Percentiles rank a stretch among this genome's conserved stretches.
Evolutionary conservation across 2,888 invertebrate genomes (phyloP).

Genomic region (Antitype chi): DNA sequence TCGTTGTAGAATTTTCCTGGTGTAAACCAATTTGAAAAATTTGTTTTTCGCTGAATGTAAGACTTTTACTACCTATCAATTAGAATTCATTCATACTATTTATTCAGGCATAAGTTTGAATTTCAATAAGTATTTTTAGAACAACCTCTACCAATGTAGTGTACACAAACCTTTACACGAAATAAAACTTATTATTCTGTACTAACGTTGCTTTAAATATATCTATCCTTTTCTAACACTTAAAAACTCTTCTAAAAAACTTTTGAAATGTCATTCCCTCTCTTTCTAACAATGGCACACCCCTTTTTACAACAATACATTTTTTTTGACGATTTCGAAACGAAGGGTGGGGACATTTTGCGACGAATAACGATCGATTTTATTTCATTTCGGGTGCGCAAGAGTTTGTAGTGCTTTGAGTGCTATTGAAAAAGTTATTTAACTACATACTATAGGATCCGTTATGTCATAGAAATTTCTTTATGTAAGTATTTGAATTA

Average conservation of each 20-base stretch:
- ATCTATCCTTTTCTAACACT: slow-evolving; percentile 67
- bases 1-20: background rate
- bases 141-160: slow-evolving; percentile 4
- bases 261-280: slow-evolving; percentile 66
- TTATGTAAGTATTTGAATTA: background rate
- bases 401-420: slow-evolving; percentile 52
- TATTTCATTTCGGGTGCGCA: slow-evolving; percentile 58
- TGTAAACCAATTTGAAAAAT: background rate
- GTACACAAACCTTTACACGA: slow-evolving; percentile 48
- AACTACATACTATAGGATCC: background rate
- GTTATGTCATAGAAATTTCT: background rate
- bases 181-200: slow-evolving; percentile 49
- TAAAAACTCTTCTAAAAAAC: slow-evolving; percentile 25
- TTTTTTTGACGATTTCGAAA: slow-evolving; percentile 60
- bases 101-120: background rate
- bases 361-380: slow-evolving; percentile 52
- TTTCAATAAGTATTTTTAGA: background rate
- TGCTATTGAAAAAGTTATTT: slow-evolving; percentile 27
- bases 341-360: slow-evolving; percentile 69
- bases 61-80: background rate
- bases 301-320: slow-evolving; percentile 70
- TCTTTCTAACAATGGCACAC: slow-evolving; percentile 72
- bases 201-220: slow-evolving; percentile 41
- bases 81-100: too few relatives aligned
- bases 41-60: background rate